These are phyloP conservation scores for Neopelma chrysocephalum DNA, from an alignment of 2,797 vertebrate genomes.

Conservation along the genomic window DNA sequence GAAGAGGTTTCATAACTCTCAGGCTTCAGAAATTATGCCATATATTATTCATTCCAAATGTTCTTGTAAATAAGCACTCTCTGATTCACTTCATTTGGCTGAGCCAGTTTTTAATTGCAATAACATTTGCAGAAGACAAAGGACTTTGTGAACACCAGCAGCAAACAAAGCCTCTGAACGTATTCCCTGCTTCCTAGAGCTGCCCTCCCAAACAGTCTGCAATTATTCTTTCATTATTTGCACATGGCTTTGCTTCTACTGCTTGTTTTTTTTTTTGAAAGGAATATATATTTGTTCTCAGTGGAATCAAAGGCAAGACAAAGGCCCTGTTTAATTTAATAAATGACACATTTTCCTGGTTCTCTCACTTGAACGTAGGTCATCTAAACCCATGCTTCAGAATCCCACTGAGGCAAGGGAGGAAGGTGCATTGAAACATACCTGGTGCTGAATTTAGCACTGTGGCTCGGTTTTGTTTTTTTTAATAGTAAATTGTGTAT, in stretches of 20 bases:
- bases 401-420: not conserved
- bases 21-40: not conserved
- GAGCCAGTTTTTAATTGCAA: not conserved
- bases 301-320: not conserved
- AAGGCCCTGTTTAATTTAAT: slow-evolving; percentile 6
- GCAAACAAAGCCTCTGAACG: slow-evolving; percentile 15
- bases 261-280: not conserved
- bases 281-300: not conserved
- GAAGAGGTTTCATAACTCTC: not conserved
- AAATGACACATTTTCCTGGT: not conserved
- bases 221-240: slow-evolving; percentile 12
- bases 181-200: not conserved
- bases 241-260: slow-evolving; percentile 8
- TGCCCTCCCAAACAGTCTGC: not conserved
- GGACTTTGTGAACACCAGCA: slow-evolving; percentile 1
- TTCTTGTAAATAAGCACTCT: not conserved
- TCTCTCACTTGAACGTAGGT: not conserved
- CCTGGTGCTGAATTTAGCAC: slow-evolving; percentile 8
- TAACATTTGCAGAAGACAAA: slow-evolving; percentile 40
- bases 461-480: not conserved
- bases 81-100: not conserved
- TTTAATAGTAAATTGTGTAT: not conserved
- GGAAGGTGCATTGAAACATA: not conserved
- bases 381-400: not conserved
- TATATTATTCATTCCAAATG: not conserved